phyloP scores from a whole-genome alignment of 2,113 vertebrate genomes.

The Albula goreensis region DNA sequence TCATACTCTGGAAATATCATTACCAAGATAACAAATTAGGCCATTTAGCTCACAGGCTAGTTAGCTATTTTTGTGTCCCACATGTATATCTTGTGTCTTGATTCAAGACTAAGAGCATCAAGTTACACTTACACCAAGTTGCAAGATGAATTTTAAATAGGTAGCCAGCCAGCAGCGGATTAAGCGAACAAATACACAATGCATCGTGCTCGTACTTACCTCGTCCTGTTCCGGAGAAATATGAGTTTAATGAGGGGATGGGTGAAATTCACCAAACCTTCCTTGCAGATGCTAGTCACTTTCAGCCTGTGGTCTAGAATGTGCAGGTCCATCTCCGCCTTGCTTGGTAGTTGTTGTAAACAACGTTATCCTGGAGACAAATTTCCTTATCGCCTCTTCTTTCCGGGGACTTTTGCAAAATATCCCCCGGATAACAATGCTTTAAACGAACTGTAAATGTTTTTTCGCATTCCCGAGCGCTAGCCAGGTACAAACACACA shows the following conservation, averaged over 20 bases:
- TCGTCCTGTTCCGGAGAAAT: conserved; percentile 73
- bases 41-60: not conserved
- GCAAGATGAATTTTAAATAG: not conserved
- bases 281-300: conserved; percentile 74
- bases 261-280: conserved; percentile 68
- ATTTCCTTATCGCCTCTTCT: not conserved
- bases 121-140: conserved; percentile 6
- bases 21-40: not conserved
- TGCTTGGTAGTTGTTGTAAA: not conserved
- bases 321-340: conserved; percentile 71
- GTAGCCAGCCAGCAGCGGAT: not conserved
- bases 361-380: not conserved
- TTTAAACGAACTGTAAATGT: not conserved
- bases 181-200: not conserved
- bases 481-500: not conserved
- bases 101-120: not conserved
- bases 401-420: not conserved
- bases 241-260: conserved; percentile 76
- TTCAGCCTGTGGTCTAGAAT: conserved; percentile 75
- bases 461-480: conserved; percentile 17
- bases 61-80: not conserved
- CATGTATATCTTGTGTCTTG: not conserved
- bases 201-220: conserved; percentile 59
- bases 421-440: not conserved
- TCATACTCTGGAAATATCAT: not conserved